Base-by-base conservation (phyloP, 2,113 vertebrate species). In the Takifugu bimaculatus region DNA sequence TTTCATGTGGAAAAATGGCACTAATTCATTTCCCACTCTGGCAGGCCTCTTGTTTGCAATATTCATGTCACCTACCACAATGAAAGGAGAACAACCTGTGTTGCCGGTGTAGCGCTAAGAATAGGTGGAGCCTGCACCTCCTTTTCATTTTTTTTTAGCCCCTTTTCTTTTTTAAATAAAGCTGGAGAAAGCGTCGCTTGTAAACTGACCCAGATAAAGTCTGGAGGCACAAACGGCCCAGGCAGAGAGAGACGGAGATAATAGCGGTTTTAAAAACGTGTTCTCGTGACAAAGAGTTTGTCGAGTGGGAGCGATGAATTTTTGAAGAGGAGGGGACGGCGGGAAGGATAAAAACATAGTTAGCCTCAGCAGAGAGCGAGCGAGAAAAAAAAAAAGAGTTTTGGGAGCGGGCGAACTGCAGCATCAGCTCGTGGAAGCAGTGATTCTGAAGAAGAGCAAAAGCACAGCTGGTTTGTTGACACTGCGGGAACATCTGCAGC, bases 151-250 rank as follows among this genome's bases (percentile, higher is more conserved):
- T 57, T 13, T 51, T 51, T 13, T 72, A 20, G 20, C 20, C 20
- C 20, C 20, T 20, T 71, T 81, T 55, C 49, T 57, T 57, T 67
- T 44, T 39, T 47, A 28, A 27, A 20, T 28, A 52, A 60, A 57
- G 51, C 54, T n/a, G 72, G 39, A 47, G 47, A 81, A 65, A 71
- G 72, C 65, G 77, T 70, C 61, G 26, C 52, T 87, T 9, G 3
- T 68, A 74, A 79, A 82, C 79, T 82, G 86, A 88, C 86, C 85
- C 82, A 88, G 75, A 89, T 88, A 82, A 72, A 74, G 70, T 77
- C 78, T 81, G 52, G 70, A 84, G 80, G 83, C 79, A 70, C 64
- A 82, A 78, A 77, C 69, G 68, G 72, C 54, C 43, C 32, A 52
- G n/a, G 28, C 61, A 39, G 42, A 47, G 45, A n/a, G 50, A 29